phyloP scores from a whole-genome alignment of 1,140 invertebrate genomes.

The Drosophila simulans region DNA sequence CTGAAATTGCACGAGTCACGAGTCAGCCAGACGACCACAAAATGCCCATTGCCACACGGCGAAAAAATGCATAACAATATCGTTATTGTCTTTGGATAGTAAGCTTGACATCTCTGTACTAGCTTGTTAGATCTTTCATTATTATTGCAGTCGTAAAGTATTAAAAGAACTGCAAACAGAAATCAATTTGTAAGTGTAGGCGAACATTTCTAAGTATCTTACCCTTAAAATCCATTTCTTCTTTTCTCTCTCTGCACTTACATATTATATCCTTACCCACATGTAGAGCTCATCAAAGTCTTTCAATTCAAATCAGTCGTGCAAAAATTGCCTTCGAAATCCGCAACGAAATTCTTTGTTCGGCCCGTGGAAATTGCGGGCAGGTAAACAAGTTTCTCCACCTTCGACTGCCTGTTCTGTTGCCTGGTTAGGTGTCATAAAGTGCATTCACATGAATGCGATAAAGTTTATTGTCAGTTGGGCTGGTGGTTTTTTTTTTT shows the following conservation, averaged over 20 bases:
- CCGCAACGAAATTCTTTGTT: constrained; percentile 46
- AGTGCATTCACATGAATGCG: constrained; percentile 82
- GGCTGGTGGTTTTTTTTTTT: constrained; percentile 11
- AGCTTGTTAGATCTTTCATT: too few relatives aligned
- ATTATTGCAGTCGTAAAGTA: too few relatives aligned
- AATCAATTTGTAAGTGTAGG: too few relatives aligned
- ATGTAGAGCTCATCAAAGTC: constrained; percentile 46
- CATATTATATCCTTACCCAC: constrained; percentile 7
- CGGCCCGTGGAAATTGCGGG: constrained; percentile 38
- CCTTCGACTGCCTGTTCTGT: constrained; percentile 15
- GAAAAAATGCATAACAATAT: constrained; percentile 25
- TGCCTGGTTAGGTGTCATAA: constrained; percentile 78
- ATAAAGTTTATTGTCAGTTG: constrained; percentile 82
- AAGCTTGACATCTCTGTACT: too few relatives aligned
- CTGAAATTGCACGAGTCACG: constrained; percentile 68
- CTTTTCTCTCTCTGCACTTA: constrained; percentile 14
- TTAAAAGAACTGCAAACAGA: too few relatives aligned
- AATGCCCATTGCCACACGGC: constrained; percentile 48
- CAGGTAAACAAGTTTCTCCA: constrained; percentile 58
- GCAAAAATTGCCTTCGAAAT: constrained; percentile 46
- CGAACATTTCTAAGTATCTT: too few relatives aligned
- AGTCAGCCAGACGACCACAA: constrained; percentile 68
- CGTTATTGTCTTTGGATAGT: background rate
- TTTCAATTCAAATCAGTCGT: constrained; percentile 56
- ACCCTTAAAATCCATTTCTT: background rate